These are phyloP conservation scores for Forbesichthys agassizii DNA, from an alignment of 2,113 vertebrate species.

Conservation along the genomic window DNA sequence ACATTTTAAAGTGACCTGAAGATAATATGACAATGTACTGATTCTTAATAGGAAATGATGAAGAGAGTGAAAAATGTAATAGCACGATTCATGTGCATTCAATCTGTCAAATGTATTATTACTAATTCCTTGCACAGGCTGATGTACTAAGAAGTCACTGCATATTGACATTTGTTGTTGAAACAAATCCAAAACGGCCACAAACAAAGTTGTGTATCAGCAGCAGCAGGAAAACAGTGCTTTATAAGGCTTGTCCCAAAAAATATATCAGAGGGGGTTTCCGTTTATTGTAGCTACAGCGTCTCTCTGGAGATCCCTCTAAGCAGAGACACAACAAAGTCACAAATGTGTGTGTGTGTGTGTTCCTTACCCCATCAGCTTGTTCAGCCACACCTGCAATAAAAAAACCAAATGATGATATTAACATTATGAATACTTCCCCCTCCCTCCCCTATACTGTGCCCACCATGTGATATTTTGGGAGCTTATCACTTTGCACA, in stretches of 20 bases:
- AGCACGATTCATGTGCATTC: background rate
- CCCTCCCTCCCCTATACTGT: background rate
- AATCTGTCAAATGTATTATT: too few relatives aligned
- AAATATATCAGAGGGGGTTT: conserved; percentile 16
- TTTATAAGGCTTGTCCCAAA: conserved; percentile 29
- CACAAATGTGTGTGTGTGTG: conserved; percentile 1
- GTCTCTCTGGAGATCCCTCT: conserved; percentile 23
- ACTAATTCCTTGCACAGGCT: too few relatives aligned
- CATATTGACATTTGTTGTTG: background rate
- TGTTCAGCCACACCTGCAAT: conserved; percentile 62
- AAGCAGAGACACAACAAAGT: conserved; percentile 26
- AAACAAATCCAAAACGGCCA: background rate
- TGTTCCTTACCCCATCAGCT: conserved; percentile 63
- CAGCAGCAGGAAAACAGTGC: too few relatives aligned
- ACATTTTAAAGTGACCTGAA: background rate
- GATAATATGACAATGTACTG: background rate
- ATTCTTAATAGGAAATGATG: too few relatives aligned
- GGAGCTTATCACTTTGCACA: conserved; percentile 18
- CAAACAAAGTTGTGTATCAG: background rate
- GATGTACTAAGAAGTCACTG: background rate
- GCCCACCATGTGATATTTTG: background rate
- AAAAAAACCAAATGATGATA: conserved; percentile 44
- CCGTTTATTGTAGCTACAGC: conserved; percentile 5
- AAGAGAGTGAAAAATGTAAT: too few relatives aligned
- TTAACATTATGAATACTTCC: conserved; percentile 38